Conservation (phyloP, 2,888 invertebrate genomes). For the Alcis repandata region DNA sequence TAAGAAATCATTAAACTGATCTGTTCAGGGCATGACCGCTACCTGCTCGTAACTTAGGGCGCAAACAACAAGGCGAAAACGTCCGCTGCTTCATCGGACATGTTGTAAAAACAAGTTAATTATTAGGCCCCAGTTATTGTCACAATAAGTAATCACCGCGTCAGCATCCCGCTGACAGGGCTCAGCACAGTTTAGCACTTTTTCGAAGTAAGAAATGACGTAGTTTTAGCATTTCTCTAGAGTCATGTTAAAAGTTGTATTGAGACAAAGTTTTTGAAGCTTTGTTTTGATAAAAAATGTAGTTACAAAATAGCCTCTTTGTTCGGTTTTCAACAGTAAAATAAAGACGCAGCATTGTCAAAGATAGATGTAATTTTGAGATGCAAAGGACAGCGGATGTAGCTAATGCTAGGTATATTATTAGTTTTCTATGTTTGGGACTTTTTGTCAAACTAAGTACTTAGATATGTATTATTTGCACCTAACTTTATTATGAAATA, state of each 20-base stretch:
- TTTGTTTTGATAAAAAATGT: background rate
- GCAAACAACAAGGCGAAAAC: constrained; percentile 43
- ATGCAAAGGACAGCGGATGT: background rate
- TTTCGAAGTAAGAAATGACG: constrained; percentile 43
- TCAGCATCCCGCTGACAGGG: constrained; percentile 66
- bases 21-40: constrained; percentile 19
- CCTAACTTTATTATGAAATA: no score
- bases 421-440: no score
- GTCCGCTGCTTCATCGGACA: constrained; percentile 52
- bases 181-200: constrained; percentile 25
- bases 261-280: background rate
- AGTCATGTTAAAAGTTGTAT: background rate
- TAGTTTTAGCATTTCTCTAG: constrained; percentile 6
- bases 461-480: no score
- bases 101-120: constrained; percentile 79
- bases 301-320: constrained; percentile 11
- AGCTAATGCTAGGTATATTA: no score
- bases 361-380: constrained; percentile 12
- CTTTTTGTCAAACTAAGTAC: no score
- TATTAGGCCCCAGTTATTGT: constrained; percentile 67
- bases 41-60: constrained; percentile 20
- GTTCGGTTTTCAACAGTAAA: constrained; percentile 15
- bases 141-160: constrained; percentile 69
- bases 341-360: constrained; percentile 30
- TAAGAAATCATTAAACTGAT: background rate